Percentiles rank a stretch among this genome's conserved stretches.
Evolutionary conservation across 1,140 invertebrate genomes (phyloP).

Genomic region (Lithobius niger): DNA sequence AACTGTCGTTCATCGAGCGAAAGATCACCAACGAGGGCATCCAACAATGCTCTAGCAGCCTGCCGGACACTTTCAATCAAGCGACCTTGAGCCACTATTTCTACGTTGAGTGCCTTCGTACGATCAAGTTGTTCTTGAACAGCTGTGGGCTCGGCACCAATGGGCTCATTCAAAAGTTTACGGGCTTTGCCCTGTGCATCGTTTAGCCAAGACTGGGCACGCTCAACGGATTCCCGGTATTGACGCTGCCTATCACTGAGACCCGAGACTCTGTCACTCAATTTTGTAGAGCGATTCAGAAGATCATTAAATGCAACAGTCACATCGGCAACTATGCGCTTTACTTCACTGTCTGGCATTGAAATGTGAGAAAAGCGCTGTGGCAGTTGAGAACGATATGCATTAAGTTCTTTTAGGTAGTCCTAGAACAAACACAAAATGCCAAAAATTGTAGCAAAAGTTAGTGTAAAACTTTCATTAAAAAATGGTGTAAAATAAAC

Average conservation of each 20-base stretch:
- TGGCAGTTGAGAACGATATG: constrained; percentile 65
- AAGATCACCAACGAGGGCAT: constrained; percentile 62
- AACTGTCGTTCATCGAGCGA: constrained; percentile 58
- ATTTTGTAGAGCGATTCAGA: constrained; percentile 58
- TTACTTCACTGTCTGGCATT: constrained; percentile 48
- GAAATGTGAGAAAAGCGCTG: constrained; percentile 62
- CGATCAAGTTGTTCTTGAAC: constrained; percentile 75
- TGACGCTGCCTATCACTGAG: constrained; percentile 62
- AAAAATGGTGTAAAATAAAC: too few species aligned
- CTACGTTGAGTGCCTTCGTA: constrained; percentile 70
- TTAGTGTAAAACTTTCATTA: too few species aligned
- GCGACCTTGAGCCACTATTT: constrained; percentile 68
- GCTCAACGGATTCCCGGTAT: constrained; percentile 68
- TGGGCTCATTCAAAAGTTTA: constrained; percentile 58
- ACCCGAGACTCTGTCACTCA: constrained; percentile 61
- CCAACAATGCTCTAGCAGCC: constrained; percentile 52
- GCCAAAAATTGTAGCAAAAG: too few species aligned
- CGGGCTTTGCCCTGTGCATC: constrained; percentile 63
- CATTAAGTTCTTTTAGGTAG: constrained; percentile 64
- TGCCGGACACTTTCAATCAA: constrained; percentile 65
- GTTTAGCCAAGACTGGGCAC: constrained; percentile 65
- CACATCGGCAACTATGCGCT: constrained; percentile 47
- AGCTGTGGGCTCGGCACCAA: constrained; percentile 69
- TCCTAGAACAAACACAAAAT: too few species aligned
- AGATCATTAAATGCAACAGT: constrained; percentile 40